Evolutionary conservation across 2,888 invertebrate genomes (phyloP).

Genomic region (Parnassius glacialis): DNA sequence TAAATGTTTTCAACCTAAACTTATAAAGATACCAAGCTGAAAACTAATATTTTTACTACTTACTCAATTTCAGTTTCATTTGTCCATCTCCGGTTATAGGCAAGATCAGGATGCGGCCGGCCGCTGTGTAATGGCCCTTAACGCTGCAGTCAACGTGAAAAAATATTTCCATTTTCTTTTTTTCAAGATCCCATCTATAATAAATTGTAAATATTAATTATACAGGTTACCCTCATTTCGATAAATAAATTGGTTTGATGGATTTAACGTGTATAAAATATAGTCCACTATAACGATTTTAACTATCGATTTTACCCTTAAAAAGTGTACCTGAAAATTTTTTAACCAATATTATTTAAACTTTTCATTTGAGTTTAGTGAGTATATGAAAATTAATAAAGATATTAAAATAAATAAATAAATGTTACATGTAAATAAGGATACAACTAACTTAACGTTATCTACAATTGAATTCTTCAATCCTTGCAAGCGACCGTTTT

Average conservation of each 20-base stretch:
- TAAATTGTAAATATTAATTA: too few relatives aligned
- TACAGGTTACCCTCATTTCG: too few relatives aligned
- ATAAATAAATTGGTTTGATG: too few relatives aligned
- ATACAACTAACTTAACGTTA: conserved; percentile 22
- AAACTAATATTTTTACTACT: conserved; percentile 26
- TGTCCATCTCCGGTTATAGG: conserved; percentile 63
- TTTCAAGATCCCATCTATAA: conserved; percentile 48
- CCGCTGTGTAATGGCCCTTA: conserved; percentile 42
- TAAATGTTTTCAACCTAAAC: background rate
- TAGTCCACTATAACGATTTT: too few relatives aligned
- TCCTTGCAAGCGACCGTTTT: conserved; percentile 36
- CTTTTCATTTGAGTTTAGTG: too few relatives aligned
- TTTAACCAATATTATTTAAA: too few relatives aligned
- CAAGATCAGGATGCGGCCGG: conserved; percentile 56
- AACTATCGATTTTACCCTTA: too few relatives aligned
- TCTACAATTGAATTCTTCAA: conserved; percentile 29
- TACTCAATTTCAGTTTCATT: conserved; percentile 44
- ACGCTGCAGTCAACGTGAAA: conserved; percentile 41
- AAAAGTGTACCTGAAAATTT: too few relatives aligned
- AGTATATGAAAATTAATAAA: too few relatives aligned
- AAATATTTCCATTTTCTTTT: conserved; percentile 41
- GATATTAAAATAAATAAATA: too few relatives aligned
- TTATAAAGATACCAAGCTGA: too few relatives aligned
- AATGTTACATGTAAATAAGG: background rate
- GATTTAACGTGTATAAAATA: too few relatives aligned